phyloP scores from a whole-genome alignment of 2,888 invertebrate species.

The Drosophila anomelani region DNA sequence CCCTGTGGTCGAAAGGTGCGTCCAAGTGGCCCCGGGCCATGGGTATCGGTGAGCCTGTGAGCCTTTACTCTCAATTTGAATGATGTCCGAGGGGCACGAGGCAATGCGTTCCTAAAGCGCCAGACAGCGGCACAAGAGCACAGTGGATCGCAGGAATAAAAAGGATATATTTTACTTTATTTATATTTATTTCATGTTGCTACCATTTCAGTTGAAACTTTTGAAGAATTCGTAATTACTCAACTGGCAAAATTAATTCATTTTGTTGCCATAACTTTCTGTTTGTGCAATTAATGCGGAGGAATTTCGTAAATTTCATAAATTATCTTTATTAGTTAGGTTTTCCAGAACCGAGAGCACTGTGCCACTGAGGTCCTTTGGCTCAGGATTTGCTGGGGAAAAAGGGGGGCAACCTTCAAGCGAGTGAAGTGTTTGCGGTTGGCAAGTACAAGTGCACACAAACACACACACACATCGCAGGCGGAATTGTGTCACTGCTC shows the following conservation, averaged over 20 bases:
- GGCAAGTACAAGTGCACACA: constrained; percentile 76
- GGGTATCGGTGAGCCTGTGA: constrained; percentile 41
- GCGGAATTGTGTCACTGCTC: constrained; percentile 49
- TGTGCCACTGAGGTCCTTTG: constrained; percentile 17
- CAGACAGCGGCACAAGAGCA: constrained; percentile 49
- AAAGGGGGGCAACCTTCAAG: constrained; percentile 66
- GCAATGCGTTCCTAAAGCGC: constrained; percentile 56
- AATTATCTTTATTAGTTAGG: background rate
- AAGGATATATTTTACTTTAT: background rate
- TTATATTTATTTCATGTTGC: too few species aligned
- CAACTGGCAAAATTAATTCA: background rate
- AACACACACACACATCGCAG: constrained; percentile 47
- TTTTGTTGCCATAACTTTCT: background rate
- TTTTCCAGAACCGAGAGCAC: background rate
- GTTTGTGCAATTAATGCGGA: background rate
- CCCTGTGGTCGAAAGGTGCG: constrained; percentile 43
- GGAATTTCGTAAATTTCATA: background rate
- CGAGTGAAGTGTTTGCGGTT: constrained; percentile 79
- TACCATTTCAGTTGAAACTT: background rate
- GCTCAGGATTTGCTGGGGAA: background rate
- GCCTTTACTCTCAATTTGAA: constrained; percentile 62
- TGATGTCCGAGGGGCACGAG: constrained; percentile 3
- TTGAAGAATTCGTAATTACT: background rate
- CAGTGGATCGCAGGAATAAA: constrained; percentile 27
- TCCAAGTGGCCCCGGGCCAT: constrained; percentile 50